phyloP scores from a whole-genome alignment of 2,888 invertebrate species.

The Heliconius cydno region DNA sequence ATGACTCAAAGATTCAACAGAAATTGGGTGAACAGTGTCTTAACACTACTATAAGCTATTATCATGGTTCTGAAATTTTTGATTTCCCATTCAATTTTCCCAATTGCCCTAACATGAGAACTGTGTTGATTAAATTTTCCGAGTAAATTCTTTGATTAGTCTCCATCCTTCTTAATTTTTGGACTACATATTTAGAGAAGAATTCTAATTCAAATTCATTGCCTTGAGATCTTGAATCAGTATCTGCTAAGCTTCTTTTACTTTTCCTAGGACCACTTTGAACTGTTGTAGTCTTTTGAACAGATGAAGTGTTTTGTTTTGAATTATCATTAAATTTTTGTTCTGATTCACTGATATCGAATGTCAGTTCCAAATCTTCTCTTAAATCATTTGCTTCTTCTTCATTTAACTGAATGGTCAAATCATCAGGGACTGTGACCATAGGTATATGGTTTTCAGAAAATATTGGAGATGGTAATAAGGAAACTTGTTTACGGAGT shows the following conservation, averaged over 20 bases:
- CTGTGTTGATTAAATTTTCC: constrained; percentile 79
- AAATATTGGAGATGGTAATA: constrained; percentile 74
- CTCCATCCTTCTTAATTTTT: constrained; percentile 77
- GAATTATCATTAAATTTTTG: constrained; percentile 52
- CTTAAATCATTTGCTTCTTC: constrained; percentile 75
- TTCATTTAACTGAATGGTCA: constrained; percentile 79
- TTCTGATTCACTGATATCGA: constrained; percentile 57
- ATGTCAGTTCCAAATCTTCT: constrained; percentile 69
- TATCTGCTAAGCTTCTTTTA: constrained; percentile 60
- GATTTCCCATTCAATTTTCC: constrained; percentile 75
- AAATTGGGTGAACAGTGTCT: not conserved
- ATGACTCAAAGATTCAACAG: not conserved
- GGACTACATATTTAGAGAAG: constrained; percentile 78
- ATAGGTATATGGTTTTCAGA: constrained; percentile 77
- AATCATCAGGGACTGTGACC: constrained; percentile 79
- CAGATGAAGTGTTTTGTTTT: constrained; percentile 57
- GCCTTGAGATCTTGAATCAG: constrained; percentile 55
- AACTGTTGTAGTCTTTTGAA: constrained; percentile 55
- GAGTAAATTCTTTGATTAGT: constrained; percentile 80
- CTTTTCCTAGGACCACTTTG: constrained; percentile 63
- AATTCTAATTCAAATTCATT: constrained; percentile 77
- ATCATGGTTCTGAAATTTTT: constrained; percentile 64
- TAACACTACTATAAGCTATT: constrained; percentile 25
- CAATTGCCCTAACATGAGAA: constrained; percentile 77
- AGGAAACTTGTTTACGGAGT: constrained; percentile 74